Percentiles rank a stretch among this genome's conserved stretches.
These are phyloP conservation scores for Drosophila virilis DNA, from an alignment of 1,140 invertebrate species.

Conservation along the genomic window DNA sequence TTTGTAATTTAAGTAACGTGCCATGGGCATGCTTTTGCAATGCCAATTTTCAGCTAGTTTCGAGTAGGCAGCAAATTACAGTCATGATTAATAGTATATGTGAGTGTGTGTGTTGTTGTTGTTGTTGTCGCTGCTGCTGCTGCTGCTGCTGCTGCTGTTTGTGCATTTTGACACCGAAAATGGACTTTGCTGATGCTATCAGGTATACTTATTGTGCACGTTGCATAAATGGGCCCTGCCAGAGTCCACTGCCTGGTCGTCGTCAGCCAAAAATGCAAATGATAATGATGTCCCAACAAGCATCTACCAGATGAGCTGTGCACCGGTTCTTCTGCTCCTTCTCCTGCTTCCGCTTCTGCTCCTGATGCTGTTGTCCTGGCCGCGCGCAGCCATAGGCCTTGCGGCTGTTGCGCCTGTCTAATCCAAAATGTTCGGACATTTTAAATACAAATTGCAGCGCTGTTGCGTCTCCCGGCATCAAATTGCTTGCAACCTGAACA, in stretches of 20 bases:
- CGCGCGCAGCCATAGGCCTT: conserved; percentile 27
- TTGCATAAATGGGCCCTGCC: conserved; percentile 22
- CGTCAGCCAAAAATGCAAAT: conserved; percentile 68
- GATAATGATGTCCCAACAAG: conserved; percentile 63
- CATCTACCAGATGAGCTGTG: conserved; percentile 4
- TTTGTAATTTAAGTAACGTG: background rate
- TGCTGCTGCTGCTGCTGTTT: conserved; percentile 4
- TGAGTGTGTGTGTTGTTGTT: background rate
- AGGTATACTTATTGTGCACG: conserved; percentile 37
- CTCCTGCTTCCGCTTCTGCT: background rate
- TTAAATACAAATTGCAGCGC: conserved; percentile 79
- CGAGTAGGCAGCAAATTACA: conserved; percentile 1
- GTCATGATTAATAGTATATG: background rate
- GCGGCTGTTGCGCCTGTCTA: conserved; percentile 51
- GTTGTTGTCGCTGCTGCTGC: background rate
- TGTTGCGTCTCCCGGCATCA: conserved; percentile 14
- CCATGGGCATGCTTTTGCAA: background rate
- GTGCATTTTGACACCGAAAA: conserved; percentile 31
- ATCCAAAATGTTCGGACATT: conserved; percentile 70
- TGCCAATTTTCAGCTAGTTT: background rate
- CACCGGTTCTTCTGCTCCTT: background rate
- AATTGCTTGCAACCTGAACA: conserved; percentile 53
- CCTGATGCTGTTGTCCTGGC: background rate
- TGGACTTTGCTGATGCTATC: conserved; percentile 32
- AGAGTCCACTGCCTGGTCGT: background rate